Evolutionary conservation across 2,888 invertebrate species (phyloP).

Genomic region (Drosophila histrio): DNA sequence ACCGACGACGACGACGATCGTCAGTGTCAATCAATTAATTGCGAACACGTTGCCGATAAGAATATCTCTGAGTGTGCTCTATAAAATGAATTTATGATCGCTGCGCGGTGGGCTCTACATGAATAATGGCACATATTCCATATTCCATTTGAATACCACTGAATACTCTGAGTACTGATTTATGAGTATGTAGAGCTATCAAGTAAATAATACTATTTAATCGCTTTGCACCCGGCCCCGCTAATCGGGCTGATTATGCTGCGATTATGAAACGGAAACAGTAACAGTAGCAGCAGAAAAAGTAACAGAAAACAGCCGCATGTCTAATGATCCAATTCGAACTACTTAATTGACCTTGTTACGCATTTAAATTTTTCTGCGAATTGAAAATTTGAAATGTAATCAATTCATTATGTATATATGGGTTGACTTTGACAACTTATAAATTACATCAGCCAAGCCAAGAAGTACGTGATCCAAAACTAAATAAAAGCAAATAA

Average conservation of each 20-base stretch:
- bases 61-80: conserved; percentile 5
- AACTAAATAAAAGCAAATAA: conserved; percentile 10
- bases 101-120: conserved; percentile 9
- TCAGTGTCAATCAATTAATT: conserved; percentile 56
- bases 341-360: conserved; percentile 42
- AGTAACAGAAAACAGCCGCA: conserved; percentile 35
- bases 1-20: conserved; percentile 14
- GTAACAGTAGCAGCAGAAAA: background rate
- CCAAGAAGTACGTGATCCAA: conserved; percentile 15
- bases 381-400: conserved; percentile 22
- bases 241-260: conserved; percentile 46
- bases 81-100: conserved; percentile 28
- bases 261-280: conserved; percentile 37
- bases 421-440: conserved; percentile 27
- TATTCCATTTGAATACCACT: conserved; percentile 16
- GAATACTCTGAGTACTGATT: conserved; percentile 19
- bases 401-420: background rate
- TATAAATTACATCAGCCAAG: conserved; percentile 55
- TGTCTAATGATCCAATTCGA: conserved; percentile 39
- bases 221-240: conserved; percentile 26
- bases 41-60: conserved; percentile 58
- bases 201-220: conserved; percentile 1
- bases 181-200: background rate
- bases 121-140: conserved; percentile 20
- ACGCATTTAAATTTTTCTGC: conserved; percentile 5